Evolutionary conservation across 2,797 vertebrate species (phyloP).

Genomic region (Enteromius argenteus): DNA sequence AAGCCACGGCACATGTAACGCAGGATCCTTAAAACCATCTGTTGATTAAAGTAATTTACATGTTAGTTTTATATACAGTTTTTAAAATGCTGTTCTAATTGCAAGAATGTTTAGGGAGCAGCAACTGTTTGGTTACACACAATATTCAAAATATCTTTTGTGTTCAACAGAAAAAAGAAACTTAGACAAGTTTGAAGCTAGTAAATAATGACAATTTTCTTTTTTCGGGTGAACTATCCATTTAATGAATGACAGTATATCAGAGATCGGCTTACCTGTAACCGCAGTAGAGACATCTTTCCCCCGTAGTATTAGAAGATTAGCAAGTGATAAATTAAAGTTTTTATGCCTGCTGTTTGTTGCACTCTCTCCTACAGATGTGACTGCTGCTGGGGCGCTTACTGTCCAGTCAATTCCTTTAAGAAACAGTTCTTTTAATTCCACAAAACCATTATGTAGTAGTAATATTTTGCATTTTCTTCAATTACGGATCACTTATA

Average conservation of each 20-base stretch:
- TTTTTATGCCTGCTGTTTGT: constrained; percentile 62
- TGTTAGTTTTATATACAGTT: neutral
- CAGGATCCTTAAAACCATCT: constrained; percentile 87
- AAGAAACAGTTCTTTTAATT: neutral
- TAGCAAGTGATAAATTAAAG: constrained; percentile 92
- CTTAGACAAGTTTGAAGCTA: neutral
- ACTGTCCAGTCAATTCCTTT: constrained; percentile 94
- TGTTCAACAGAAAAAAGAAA: neutral
- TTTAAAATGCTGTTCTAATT: neutral
- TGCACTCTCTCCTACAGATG: constrained; percentile 61
- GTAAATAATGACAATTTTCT: neutral
- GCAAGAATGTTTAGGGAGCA: neutral
- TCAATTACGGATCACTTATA: neutral
- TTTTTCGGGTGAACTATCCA: neutral
- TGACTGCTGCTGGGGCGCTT: constrained; percentile 66
- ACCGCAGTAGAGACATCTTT: constrained; percentile 84
- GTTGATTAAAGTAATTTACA: constrained; percentile 28
- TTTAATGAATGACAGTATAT: neutral
- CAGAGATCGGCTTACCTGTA: constrained; percentile 75
- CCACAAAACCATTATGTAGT: neutral
- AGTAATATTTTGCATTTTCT: neutral
- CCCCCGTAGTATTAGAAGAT: constrained; percentile 91
- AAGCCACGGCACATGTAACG: constrained; percentile 90
- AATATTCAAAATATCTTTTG: neutral
- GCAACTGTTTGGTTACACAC: neutral